Percentiles rank a stretch among this genome's conserved stretches.
Conservation (phyloP, 1,140 invertebrate genomes). For the Macrotrachela quadricornifera region DNA sequence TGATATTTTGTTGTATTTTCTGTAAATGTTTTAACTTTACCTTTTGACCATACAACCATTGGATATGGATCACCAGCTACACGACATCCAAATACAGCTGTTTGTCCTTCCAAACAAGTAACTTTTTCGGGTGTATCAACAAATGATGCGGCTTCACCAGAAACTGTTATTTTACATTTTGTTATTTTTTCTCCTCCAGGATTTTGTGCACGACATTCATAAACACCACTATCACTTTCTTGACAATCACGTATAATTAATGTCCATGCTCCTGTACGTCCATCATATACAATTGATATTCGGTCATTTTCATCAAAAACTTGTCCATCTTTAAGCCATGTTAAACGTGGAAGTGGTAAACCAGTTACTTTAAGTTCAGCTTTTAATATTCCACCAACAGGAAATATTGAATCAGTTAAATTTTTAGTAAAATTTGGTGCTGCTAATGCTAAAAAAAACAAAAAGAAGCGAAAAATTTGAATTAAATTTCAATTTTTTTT, state of each 20-base stretch:
- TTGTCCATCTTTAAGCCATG: conserved; percentile 15
- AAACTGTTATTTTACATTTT: conserved; percentile 1
- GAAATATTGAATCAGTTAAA: too few relatives aligned
- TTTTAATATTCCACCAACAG: not conserved
- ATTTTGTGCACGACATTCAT: conserved; percentile 1
- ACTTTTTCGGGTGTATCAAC: conserved; percentile 7
- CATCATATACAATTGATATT: too few relatives aligned
- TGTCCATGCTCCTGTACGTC: not conserved
- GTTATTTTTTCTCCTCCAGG: conserved; percentile 1
- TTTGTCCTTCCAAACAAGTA: not conserved
- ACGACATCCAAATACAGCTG: conserved; percentile 18
- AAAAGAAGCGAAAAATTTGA: not conserved
- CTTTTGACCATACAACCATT: conserved; percentile 45
- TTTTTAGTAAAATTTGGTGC: too few relatives aligned
- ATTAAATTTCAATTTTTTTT: too few relatives aligned
- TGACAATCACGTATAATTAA: not conserved
- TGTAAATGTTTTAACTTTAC: not conserved
- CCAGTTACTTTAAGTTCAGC: conserved; percentile 17
- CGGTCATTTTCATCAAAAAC: too few relatives aligned
- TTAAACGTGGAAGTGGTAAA: conserved; percentile 15
- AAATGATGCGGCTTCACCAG: not conserved
- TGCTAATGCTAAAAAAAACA: too few relatives aligned
- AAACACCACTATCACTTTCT: conserved; percentile 2
- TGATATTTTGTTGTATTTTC: too few relatives aligned
- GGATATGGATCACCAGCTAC: conserved; percentile 24